phyloP scores from a whole-genome alignment of 1,140 invertebrate species.

The Caenorhabditis briggsae region DNA sequence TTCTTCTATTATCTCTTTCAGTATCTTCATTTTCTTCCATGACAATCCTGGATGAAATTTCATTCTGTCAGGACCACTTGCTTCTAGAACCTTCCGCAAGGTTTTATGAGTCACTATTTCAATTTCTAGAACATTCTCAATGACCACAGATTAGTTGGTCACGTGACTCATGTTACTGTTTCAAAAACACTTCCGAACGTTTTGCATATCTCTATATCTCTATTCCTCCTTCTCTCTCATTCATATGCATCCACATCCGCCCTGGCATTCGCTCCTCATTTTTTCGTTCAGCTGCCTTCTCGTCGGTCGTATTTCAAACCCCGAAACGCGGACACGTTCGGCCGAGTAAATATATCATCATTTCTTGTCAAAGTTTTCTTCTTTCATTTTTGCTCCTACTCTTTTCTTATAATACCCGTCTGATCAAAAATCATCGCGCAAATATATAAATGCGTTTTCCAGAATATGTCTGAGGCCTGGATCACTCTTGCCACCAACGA shows the following conservation, averaged over 20 bases:
- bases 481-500: slow-evolving; percentile 96
- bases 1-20: neutral
- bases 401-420: neutral
- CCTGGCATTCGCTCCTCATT: slow-evolving; percentile 11
- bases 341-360: slow-evolving; percentile 42
- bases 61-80: neutral
- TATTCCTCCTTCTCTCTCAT: neutral
- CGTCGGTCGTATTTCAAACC: neutral
- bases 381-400: neutral
- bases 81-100: neutral
- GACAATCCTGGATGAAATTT: slow-evolving; percentile 38
- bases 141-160: neutral
- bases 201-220: neutral
- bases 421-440: neutral
- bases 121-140: neutral
- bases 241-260: slow-evolving; percentile 1
- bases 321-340: neutral
- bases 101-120: neutral
- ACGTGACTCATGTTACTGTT: neutral
- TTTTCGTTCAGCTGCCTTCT: slow-evolving; percentile 1
- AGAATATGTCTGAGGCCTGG: slow-evolving; percentile 82
- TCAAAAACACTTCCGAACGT: neutral
- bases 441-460: neutral
- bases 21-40: slow-evolving; percentile 34
- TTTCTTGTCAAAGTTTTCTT: neutral